These are phyloP conservation scores for Brachyptera risi DNA, from an alignment of 2,888 invertebrate species.

Conservation along the genomic window DNA sequence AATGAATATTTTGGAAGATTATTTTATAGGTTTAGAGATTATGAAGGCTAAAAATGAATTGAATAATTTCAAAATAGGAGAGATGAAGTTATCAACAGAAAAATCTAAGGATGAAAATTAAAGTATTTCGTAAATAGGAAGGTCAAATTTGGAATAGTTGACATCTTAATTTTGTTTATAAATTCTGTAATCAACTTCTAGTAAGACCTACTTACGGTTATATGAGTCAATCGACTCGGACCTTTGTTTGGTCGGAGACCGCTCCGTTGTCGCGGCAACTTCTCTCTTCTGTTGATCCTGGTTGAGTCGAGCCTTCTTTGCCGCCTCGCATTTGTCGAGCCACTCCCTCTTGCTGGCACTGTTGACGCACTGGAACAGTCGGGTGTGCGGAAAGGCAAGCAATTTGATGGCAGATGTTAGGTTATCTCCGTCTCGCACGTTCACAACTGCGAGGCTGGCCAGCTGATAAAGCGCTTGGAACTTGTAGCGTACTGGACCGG, in stretches of 20 bases:
- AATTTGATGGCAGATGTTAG: slow-evolving; percentile 86
- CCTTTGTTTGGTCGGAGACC: slow-evolving; percentile 44
- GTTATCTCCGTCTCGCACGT: slow-evolving; percentile 84
- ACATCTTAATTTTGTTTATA: too few species aligned
- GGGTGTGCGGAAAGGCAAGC: slow-evolving; percentile 87
- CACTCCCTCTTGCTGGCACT: slow-evolving; percentile 69
- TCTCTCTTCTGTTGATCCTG: slow-evolving; percentile 55
- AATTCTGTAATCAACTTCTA: too few species aligned
- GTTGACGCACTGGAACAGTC: slow-evolving; percentile 58
- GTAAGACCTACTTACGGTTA: slow-evolving; percentile 42
- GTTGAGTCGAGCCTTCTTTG: slow-evolving; percentile 73
- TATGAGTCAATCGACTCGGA: slow-evolving; percentile 47
- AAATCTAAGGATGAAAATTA: too few species aligned
- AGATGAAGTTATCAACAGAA: too few species aligned
- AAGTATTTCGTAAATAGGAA: too few species aligned
- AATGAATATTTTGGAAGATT: too few species aligned
- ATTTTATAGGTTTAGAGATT: too few species aligned
- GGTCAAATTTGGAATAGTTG: too few species aligned
- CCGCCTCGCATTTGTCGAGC: slow-evolving; percentile 87
- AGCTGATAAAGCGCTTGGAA: slow-evolving; percentile 81
- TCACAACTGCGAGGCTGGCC: slow-evolving; percentile 88
- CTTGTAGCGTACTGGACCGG: slow-evolving; percentile 76
- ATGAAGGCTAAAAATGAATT: too few species aligned
- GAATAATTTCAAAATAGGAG: too few species aligned
- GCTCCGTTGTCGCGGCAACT: slow-evolving; percentile 48